A percentile compares a stretch with the other conserved stretches of the same genome.
These are phyloP conservation scores for Lamproptera curius DNA, from an alignment of 2,888 invertebrate genomes.

Conservation along the genomic window DNA sequence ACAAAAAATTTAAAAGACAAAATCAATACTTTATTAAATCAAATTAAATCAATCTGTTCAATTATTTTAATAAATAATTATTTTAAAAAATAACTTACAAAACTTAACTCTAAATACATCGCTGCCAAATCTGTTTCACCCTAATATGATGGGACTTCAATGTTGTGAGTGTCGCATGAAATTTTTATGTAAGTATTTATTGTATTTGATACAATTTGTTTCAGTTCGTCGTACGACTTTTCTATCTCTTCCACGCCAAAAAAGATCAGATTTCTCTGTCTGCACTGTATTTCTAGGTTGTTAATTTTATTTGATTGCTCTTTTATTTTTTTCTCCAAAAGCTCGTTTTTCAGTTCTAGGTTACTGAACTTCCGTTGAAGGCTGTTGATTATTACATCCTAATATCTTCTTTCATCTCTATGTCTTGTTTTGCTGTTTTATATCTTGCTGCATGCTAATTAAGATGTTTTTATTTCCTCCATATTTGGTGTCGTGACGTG, in stretches of 20 bases:
- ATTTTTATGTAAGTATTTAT: conserved; percentile 24
- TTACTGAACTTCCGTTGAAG: conserved; percentile 24
- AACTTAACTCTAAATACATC: no score
- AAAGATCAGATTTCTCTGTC: background rate
- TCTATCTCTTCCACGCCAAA: conserved; percentile 10
- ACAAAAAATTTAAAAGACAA: no score
- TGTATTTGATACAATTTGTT: conserved; percentile 3
- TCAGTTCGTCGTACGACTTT: conserved; percentile 26
- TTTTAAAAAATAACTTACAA: no score
- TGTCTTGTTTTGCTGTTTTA: conserved; percentile 25
- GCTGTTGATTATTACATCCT: conserved; percentile 23
- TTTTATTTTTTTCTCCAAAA: background rate
- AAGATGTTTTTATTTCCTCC: conserved; percentile 22
- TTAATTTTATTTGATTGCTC: background rate
- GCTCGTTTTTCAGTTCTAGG: conserved; percentile 11
- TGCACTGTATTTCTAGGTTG: background rate
- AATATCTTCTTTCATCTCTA: conserved; percentile 28
- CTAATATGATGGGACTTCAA: no score
- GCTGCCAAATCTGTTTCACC: no score
- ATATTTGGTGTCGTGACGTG: no score
- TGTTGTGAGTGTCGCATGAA: conserved; percentile 16
- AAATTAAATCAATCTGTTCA: no score
- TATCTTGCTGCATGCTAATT: conserved; percentile 19
- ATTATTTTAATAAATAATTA: no score
- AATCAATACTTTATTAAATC: no score